Conservation (phyloP, 2,888 invertebrate species). For the Drosophila phalerata region DNA sequence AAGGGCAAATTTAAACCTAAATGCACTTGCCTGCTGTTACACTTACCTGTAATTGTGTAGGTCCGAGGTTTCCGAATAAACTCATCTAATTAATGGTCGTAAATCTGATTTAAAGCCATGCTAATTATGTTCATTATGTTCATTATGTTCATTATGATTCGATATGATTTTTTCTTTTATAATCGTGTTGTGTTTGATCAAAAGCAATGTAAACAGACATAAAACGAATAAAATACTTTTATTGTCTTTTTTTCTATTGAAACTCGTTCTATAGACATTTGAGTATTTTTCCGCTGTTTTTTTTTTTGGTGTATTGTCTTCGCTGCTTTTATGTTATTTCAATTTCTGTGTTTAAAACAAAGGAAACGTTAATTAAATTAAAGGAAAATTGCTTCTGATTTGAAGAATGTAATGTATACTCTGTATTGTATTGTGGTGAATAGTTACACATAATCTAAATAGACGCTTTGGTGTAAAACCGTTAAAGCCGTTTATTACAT, state of each 20-base stretch:
- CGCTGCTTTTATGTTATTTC: not conserved
- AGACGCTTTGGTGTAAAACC: not conserved
- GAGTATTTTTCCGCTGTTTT: constrained; percentile 14
- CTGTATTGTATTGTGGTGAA: not conserved
- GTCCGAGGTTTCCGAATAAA: no score
- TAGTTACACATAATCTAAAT: not conserved
- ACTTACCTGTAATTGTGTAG: no score
- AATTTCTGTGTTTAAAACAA: constrained; percentile 34
- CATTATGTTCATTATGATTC: constrained; percentile 65
- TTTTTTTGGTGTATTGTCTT: not conserved
- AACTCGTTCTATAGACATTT: constrained; percentile 19
- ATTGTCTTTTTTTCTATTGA: constrained; percentile 56
- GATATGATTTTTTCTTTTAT: constrained; percentile 49
- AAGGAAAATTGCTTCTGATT: constrained; percentile 17
- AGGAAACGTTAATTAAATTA: constrained; percentile 67
- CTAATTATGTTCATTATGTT: no score
- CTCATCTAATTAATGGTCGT: not conserved
- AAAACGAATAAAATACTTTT: constrained; percentile 58
- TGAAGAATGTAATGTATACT: not conserved
- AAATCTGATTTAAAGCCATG: constrained; percentile 19
- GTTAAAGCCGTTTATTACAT: not conserved
- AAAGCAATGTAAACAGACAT: constrained; percentile 68
- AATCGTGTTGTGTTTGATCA: constrained; percentile 50
- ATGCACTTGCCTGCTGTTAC: not conserved
- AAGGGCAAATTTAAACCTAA: not conserved